phyloP scores from a whole-genome alignment of 2,888 invertebrate species.

The Callinectes sapidus region DNA sequence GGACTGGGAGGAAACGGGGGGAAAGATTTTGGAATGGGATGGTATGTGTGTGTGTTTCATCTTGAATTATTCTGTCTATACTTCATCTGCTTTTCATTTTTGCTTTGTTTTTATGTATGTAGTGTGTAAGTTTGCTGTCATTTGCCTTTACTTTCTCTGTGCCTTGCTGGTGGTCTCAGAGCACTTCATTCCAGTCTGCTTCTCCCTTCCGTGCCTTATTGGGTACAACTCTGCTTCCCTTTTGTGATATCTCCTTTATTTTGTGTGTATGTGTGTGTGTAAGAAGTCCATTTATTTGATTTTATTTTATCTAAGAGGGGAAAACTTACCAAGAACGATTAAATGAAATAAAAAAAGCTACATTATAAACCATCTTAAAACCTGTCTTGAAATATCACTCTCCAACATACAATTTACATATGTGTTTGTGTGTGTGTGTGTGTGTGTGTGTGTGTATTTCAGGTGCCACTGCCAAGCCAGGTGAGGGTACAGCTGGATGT shows the following conservation, averaged over 20 bases:
- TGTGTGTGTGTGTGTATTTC: neutral
- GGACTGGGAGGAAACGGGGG: neutral
- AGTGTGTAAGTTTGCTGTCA: neutral
- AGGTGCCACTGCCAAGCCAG: slow-evolving; percentile 61
- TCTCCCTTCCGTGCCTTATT: neutral
- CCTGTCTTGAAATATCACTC: no score
- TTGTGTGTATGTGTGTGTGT: slow-evolving; percentile 3
- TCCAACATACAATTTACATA: neutral
- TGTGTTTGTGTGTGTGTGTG: neutral
- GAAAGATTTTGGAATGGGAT: neutral
- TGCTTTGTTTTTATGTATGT: neutral
- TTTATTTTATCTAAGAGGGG: no score
- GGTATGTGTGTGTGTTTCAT: neutral
- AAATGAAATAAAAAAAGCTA: no score
- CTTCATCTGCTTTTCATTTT: neutral
- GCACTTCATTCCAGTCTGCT: neutral
- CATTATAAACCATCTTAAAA: no score
- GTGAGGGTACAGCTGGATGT: slow-evolving; percentile 57
- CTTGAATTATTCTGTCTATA: neutral
- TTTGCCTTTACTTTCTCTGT: neutral
- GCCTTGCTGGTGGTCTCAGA: neutral
- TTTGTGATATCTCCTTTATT: neutral
- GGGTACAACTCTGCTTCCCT: neutral
- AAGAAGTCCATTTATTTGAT: no score
- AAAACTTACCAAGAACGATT: no score